Percentiles rank a stretch among this genome's conserved stretches.
Conservation (phyloP, 2,888 invertebrate genomes). For the Cerastis leucographa region DNA sequence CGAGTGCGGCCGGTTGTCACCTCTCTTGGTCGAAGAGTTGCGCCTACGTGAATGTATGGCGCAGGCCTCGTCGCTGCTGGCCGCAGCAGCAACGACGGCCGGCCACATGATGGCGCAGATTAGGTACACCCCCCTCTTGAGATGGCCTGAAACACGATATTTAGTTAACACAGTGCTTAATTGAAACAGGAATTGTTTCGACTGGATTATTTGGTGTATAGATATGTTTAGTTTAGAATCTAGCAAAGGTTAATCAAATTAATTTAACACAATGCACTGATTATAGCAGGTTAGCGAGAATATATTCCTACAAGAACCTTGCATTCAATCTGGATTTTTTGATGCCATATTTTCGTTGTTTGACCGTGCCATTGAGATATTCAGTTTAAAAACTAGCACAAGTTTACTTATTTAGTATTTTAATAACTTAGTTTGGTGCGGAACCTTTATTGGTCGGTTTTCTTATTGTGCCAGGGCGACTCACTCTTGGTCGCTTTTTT, state of each 20-base stretch:
- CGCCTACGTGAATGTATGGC: conserved; percentile 77
- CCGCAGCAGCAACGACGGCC: conserved; percentile 93
- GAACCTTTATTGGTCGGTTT: too few species aligned
- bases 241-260: too few species aligned
- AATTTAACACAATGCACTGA: too few species aligned
- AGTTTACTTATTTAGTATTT: neutral
- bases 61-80: conserved; percentile 90
- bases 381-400: neutral
- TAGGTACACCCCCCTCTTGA: conserved; percentile 60
- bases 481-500: neutral
- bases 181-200: too few species aligned
- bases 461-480: neutral
- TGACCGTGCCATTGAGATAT: neutral
- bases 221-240: too few species aligned
- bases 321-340: neutral
- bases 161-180: neutral
- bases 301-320: neutral
- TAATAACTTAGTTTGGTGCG: neutral
- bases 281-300: neutral
- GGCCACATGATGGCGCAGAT: conserved; percentile 91
- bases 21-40: conserved; percentile 67
- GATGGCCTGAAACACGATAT: conserved; percentile 60
- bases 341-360: neutral
- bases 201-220: too few species aligned
- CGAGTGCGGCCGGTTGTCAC: conserved; percentile 77